Conservation (phyloP, 1,140 invertebrate genomes). For the Pemphigus obesinymphae region DNA sequence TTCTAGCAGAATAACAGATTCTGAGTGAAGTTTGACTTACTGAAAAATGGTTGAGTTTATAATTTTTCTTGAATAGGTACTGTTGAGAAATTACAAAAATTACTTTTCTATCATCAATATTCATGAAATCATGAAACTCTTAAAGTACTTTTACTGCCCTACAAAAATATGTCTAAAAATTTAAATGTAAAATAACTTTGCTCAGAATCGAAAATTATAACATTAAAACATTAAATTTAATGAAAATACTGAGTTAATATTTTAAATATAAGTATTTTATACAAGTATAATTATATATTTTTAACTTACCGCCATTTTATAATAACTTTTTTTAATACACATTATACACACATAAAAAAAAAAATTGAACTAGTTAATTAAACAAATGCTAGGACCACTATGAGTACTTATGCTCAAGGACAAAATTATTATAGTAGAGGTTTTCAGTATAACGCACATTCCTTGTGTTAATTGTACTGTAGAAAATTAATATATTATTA, state of each 20-base stretch:
- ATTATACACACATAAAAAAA: background rate
- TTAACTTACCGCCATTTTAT: conserved; percentile 28
- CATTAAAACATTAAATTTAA: background rate
- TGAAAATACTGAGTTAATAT: too few species aligned
- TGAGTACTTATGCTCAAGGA: background rate
- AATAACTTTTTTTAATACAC: too few species aligned
- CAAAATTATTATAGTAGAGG: background rate
- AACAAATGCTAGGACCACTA: background rate
- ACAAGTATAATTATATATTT: background rate
- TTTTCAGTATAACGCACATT: background rate
- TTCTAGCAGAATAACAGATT: too few species aligned
- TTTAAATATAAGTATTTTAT: background rate
- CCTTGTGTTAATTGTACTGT: background rate
- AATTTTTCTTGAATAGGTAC: too few species aligned
- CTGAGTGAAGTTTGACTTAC: too few species aligned
- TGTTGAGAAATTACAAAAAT: too few species aligned
- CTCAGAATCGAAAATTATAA: background rate
- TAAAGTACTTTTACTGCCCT: too few species aligned
- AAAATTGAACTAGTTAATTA: background rate
- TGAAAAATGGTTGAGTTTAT: too few species aligned
- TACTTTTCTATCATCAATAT: too few species aligned
- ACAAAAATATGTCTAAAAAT: too few species aligned
- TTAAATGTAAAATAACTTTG: too few species aligned
- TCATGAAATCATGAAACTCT: too few species aligned
- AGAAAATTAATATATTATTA: background rate